Conservation (phyloP, 2,888 invertebrate genomes). For the Frankliniella fusca region DNA sequence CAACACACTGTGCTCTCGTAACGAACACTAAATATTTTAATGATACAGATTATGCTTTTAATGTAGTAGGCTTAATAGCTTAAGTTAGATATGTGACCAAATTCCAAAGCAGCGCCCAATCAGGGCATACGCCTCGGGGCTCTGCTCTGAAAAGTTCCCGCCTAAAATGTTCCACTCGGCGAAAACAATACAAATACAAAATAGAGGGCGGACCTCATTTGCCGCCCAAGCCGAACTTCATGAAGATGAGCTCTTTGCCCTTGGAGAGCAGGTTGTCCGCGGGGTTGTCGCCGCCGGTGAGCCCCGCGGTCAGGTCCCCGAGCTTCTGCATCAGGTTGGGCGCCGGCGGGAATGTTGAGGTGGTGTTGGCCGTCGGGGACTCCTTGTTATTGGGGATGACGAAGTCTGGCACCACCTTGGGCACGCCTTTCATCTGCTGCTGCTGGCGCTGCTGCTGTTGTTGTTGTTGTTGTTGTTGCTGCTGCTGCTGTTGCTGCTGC, state of each 20-base stretch:
- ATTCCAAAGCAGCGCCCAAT: not conserved
- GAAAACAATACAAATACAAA: not conserved
- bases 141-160: not conserved
- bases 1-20: conserved; percentile 22
- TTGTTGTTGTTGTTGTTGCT: conserved; percentile 37
- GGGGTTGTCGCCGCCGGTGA: conserved; percentile 55
- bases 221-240: conserved; percentile 86
- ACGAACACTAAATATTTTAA: conserved; percentile 5
- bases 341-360: conserved; percentile 40
- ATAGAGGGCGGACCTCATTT: conserved; percentile 44
- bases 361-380: conserved; percentile 36
- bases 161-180: not conserved
- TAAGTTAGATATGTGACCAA: conserved; percentile 14
- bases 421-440: conserved; percentile 49
- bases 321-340: conserved; percentile 86
- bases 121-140: not conserved
- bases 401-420: conserved; percentile 51
- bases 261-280: conserved; percentile 88
- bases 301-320: conserved; percentile 67
- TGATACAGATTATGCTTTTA: conserved; percentile 5
- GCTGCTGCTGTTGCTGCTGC: conserved; percentile 44
- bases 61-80: conserved; percentile 9
- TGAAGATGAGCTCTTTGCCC: conserved; percentile 90
- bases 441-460: conserved; percentile 36
- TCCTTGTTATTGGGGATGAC: conserved; percentile 39